phyloP scores from a whole-genome alignment of 2,113 vertebrate genomes.

The Mobula birostris region DNA sequence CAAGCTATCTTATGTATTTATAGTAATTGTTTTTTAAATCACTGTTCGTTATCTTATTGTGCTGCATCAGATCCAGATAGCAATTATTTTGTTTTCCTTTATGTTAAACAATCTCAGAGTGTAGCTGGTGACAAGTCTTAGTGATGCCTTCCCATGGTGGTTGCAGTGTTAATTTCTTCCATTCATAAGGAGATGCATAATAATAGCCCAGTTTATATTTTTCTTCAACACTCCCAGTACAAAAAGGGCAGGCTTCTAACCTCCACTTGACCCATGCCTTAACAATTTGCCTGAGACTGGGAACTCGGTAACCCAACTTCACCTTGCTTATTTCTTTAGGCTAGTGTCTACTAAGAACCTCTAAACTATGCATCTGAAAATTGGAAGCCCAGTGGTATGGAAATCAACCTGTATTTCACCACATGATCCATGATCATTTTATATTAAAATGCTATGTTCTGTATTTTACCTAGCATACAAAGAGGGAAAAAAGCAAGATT shows the following conservation, averaged over 20 bases:
- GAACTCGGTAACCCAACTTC: neutral
- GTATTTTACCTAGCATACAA: neutral
- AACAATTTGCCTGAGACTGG: neutral
- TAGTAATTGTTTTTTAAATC: no score
- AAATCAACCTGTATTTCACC: neutral
- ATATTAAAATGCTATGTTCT: neutral
- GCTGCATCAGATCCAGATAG: no score
- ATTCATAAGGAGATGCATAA: neutral
- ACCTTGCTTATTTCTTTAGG: neutral
- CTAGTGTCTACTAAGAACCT: neutral
- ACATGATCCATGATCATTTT: neutral
- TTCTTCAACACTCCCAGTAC: neutral
- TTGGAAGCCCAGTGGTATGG: neutral
- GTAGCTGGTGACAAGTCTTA: constrained; percentile 44
- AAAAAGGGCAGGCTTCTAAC: neutral
- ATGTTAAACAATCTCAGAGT: neutral
- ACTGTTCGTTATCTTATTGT: no score
- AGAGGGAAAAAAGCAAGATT: neutral
- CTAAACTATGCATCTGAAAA: neutral
- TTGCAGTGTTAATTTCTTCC: neutral
- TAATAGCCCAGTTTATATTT: neutral
- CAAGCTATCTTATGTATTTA: no score
- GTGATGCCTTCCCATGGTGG: neutral
- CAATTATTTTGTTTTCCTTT: no score
- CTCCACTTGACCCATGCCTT: neutral